Conservation (phyloP, 1,140 invertebrate genomes). For the Drosophila ironensis region DNA sequence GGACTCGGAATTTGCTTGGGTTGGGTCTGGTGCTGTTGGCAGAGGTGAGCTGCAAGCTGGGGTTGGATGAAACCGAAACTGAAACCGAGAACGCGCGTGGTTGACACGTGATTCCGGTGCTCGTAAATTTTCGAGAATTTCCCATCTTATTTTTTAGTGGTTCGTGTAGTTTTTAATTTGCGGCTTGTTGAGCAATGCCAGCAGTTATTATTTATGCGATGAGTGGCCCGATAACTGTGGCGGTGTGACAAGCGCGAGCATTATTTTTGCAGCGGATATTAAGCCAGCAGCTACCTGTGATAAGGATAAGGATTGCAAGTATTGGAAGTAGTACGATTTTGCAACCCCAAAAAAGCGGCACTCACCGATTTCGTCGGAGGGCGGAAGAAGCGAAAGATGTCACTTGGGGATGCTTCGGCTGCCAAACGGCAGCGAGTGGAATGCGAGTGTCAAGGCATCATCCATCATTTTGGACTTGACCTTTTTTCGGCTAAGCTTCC, state of each 20-base stretch:
- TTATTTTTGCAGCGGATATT: constrained; percentile 59
- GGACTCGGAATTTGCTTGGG: background rate
- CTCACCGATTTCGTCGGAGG: constrained; percentile 35
- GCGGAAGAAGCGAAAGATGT: constrained; percentile 53
- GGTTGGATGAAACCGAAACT: constrained; percentile 17
- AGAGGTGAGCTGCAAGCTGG: constrained; percentile 2
- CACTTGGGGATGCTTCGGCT: constrained; percentile 68
- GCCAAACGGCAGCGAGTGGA: constrained; percentile 1
- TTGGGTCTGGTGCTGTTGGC: background rate
- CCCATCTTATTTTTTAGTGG: constrained; percentile 62
- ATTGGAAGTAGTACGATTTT: background rate
- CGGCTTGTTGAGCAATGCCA: constrained; percentile 76
- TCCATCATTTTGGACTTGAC: constrained; percentile 82
- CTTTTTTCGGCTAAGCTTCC: constrained; percentile 75
- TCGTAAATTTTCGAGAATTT: constrained; percentile 71
- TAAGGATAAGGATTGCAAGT: constrained; percentile 36
- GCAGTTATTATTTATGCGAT: constrained; percentile 79
- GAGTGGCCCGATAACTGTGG: constrained; percentile 21
- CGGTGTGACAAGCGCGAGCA: constrained; percentile 5
- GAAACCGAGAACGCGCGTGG: constrained; percentile 60
- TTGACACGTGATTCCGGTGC: constrained; percentile 80
- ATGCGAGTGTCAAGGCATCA: constrained; percentile 70
- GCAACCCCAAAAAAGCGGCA: constrained; percentile 25
- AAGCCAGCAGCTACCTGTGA: constrained; percentile 42
- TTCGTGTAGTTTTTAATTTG: constrained; percentile 81